These are phyloP conservation scores for Megalopta genalis DNA, from an alignment of 1,140 invertebrate genomes.

Conservation along the genomic window DNA sequence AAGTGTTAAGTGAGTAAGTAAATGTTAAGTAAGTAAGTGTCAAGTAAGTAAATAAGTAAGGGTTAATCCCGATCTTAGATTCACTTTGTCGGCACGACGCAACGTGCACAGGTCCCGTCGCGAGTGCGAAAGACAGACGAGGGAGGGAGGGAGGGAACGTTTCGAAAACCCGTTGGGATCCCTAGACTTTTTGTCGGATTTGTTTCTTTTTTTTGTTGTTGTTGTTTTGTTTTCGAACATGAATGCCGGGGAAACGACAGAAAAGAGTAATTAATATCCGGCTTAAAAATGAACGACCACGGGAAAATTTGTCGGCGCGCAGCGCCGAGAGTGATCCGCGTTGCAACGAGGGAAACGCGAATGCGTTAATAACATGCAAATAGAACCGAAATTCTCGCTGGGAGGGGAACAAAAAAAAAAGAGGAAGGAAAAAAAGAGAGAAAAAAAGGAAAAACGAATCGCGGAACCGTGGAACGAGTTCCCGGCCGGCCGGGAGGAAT, in stretches of 20 bases:
- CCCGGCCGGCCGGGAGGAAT: not conserved
- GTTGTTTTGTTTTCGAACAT: not conserved
- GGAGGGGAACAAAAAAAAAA: not conserved
- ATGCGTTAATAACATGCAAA: conserved; percentile 13
- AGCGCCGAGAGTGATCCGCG: not conserved
- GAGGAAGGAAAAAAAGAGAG: too few relatives aligned
- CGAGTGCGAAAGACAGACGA: too few relatives aligned
- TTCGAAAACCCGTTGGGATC: too few relatives aligned
- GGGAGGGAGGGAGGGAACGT: too few relatives aligned
- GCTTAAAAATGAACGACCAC: not conserved
- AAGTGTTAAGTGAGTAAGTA: too few relatives aligned
- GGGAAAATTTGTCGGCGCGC: not conserved
- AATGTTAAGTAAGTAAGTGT: too few relatives aligned
- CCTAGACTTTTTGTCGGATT: too few relatives aligned
- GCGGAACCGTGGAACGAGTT: not conserved
- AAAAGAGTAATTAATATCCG: conserved; percentile 11
- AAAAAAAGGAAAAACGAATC: not conserved
- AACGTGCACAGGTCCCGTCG: too few relatives aligned
- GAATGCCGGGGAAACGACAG: not conserved
- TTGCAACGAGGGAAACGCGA: not conserved
- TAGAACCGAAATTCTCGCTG: not conserved
- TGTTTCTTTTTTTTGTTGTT: too few relatives aligned
- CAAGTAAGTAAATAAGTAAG: too few relatives aligned
- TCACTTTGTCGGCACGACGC: too few relatives aligned
- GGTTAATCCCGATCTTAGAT: too few relatives aligned